phyloP scores from a whole-genome alignment of 2,113 vertebrate genomes.

The Tamias sibiricus region DNA sequence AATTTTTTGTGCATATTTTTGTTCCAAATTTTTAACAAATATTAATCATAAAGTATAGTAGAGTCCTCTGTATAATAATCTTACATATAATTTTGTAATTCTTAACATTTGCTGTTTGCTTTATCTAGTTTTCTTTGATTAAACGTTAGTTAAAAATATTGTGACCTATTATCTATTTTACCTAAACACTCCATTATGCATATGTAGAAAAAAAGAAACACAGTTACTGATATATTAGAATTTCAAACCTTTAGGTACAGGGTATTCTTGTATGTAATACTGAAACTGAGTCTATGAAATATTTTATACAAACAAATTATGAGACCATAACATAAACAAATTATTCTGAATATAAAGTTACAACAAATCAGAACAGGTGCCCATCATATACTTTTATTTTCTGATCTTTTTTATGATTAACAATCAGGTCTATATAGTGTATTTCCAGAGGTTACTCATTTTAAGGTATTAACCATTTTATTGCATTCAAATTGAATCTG shows the following conservation, averaged over 20 bases:
- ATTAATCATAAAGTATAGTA: not conserved
- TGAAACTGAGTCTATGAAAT: not conserved
- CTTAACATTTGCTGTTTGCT: not conserved
- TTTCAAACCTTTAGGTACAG: not conserved
- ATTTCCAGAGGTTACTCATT: slow-evolving; percentile 64
- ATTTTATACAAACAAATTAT: not conserved
- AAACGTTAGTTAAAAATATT: slow-evolving; percentile 12
- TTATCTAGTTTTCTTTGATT: not conserved
- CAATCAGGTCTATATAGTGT: slow-evolving; percentile 53
- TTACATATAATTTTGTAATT: not conserved
- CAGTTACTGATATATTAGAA: not conserved
- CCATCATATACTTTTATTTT: slow-evolving; percentile 62
- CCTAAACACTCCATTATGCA: not conserved
- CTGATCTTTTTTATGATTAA: not conserved
- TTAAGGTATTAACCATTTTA: slow-evolving; percentile 73
- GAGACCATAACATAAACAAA: not conserved
- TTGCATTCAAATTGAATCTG: slow-evolving; percentile 59
- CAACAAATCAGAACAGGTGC: slow-evolving; percentile 39
- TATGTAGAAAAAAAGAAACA: not conserved
- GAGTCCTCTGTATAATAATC: not conserved
- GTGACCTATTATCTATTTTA: not conserved
- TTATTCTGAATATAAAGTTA: not conserved
- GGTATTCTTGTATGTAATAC: not conserved
- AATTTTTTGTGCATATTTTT: not conserved
- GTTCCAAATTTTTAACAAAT: not conserved